Evolutionary conservation across 2,888 invertebrate genomes (phyloP).

Genomic region (Malacosoma neustria): DNA sequence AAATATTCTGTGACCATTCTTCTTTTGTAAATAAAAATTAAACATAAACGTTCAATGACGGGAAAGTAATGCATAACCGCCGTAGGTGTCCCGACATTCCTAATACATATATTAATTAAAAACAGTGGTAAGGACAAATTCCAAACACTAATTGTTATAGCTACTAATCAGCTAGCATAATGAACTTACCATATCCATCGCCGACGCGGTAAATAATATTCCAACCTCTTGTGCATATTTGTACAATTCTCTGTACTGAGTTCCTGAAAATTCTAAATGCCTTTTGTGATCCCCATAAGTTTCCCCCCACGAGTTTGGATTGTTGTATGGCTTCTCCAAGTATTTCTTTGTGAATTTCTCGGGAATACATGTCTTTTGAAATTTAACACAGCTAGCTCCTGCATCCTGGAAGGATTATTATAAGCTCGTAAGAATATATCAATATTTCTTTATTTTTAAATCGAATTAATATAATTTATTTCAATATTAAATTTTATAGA

Average conservation of each 20-base stretch:
- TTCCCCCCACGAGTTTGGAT: conserved; percentile 82
- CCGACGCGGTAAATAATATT: conserved; percentile 84
- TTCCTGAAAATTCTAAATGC: conserved; percentile 80
- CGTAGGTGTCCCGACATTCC: no score
- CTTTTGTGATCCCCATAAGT: conserved; percentile 88
- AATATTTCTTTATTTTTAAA: not conserved
- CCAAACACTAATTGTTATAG: no score
- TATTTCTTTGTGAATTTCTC: conserved; percentile 83
- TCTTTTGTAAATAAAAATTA: no score
- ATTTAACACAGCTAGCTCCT: conserved; percentile 88
- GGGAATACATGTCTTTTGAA: conserved; percentile 84
- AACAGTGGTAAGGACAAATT: no score
- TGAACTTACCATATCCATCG: conserved; percentile 83
- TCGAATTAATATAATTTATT: no score
- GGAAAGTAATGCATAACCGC: no score
- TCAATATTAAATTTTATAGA: no score
- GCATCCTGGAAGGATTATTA: conserved; percentile 67
- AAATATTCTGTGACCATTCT: no score
- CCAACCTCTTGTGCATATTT: conserved; percentile 76
- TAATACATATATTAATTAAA: no score
- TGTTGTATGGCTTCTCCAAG: conserved; percentile 76
- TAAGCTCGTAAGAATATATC: conserved; percentile 5
- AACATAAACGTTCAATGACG: no score
- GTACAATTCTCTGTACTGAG: conserved; percentile 79
- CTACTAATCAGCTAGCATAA: no score